Conservation (phyloP, 1,140 invertebrate genomes). For the Himalopsyche phryganea region DNA sequence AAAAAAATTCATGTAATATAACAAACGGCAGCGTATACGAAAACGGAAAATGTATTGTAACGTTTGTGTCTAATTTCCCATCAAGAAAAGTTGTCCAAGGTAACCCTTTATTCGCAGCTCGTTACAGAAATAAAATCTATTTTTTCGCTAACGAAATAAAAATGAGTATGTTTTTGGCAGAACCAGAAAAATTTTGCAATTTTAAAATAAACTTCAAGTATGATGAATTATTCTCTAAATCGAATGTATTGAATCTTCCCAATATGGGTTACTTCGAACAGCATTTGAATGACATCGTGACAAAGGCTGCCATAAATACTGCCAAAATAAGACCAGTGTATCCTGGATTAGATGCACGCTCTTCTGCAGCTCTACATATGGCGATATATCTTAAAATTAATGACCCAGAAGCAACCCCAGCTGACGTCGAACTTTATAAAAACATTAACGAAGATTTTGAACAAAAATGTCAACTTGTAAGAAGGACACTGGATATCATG, state of each 20-base stretch:
- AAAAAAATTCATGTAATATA: too few relatives aligned
- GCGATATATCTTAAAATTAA: constrained; percentile 55
- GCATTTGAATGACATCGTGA: constrained; percentile 49
- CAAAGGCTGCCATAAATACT: constrained; percentile 49
- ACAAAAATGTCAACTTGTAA: constrained; percentile 41
- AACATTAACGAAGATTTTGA: constrained; percentile 42
- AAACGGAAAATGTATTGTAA: constrained; percentile 56
- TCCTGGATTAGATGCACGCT: constrained; percentile 47
- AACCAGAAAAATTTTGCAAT: constrained; percentile 46
- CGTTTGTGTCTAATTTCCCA: constrained; percentile 53
- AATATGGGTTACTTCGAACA: constrained; percentile 57
- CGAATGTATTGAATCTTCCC: constrained; percentile 49
- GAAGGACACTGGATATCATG: constrained; percentile 42
- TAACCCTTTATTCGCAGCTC: constrained; percentile 40
- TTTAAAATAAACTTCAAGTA: constrained; percentile 41
- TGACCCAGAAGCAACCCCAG: constrained; percentile 39
- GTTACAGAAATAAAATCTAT: constrained; percentile 48
- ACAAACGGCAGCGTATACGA: constrained; percentile 43
- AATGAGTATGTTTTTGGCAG: constrained; percentile 48
- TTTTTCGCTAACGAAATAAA: constrained; percentile 53
- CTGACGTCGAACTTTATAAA: constrained; percentile 40
- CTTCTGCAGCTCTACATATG: constrained; percentile 51
- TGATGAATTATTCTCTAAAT: constrained; percentile 41
- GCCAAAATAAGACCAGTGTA: constrained; percentile 54
- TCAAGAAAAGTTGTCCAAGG: constrained; percentile 46